phyloP scores from a whole-genome alignment of 2,113 vertebrate species.

The Thomomys bottae region DNA sequence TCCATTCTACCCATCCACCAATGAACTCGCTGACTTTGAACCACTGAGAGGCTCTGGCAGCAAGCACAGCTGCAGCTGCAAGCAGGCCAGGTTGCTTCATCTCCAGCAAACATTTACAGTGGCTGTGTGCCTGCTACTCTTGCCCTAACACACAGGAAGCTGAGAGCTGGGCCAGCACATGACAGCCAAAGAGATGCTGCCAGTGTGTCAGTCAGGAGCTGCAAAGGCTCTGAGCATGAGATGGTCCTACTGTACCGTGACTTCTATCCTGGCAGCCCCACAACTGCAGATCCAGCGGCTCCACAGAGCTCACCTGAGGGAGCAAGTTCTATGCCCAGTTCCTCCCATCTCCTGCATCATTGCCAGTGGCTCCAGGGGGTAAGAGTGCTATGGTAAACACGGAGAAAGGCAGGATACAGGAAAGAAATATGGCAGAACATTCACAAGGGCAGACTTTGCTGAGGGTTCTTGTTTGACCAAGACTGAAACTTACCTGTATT shows the following conservation, averaged over 20 bases:
- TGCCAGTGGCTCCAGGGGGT: neutral
- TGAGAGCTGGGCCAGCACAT: slow-evolving; percentile 32
- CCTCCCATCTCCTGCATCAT: neutral
- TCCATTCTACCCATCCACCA: neutral
- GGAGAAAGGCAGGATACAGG: neutral
- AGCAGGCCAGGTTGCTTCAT: slow-evolving; percentile 65
- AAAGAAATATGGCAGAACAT: neutral
- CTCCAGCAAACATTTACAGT: slow-evolving; percentile 80
- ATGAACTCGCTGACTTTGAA: neutral
- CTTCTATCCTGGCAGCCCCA: neutral
- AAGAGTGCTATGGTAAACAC: neutral
- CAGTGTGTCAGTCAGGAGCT: slow-evolving; percentile 50
- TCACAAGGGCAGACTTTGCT: slow-evolving; percentile 12
- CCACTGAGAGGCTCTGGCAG: slow-evolving; percentile 58
- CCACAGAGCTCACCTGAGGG: neutral
- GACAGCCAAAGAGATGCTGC: slow-evolving; percentile 62
- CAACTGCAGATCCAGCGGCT: neutral
- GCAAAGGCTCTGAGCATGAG: neutral
- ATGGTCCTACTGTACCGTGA: neutral
- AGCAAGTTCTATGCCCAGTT: neutral
- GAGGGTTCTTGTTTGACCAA: neutral
- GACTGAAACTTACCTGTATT: neutral
- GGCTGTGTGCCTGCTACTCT: slow-evolving; percentile 65
- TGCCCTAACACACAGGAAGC: slow-evolving; percentile 72
- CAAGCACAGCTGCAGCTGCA: slow-evolving; percentile 5